Conservation (phyloP, 1,140 invertebrate species). For the Trachymyrmex septentrionalis region DNA sequence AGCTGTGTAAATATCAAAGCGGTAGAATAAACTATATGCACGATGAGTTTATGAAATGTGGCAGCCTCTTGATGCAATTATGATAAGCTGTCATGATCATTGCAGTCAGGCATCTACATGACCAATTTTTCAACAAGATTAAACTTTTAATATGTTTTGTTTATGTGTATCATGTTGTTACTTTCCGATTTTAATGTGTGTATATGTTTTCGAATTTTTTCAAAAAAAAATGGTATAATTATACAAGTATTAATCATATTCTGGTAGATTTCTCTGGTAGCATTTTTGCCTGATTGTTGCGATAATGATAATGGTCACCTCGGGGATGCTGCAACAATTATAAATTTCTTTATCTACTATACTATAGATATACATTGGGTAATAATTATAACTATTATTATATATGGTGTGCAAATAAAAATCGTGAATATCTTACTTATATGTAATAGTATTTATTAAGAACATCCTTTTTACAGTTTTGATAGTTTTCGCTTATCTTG, state of each 20-base stretch:
- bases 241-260: background rate
- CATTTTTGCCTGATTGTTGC: background rate
- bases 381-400: slow-evolving; percentile 37
- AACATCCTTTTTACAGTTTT: background rate
- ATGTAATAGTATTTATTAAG: slow-evolving; percentile 49
- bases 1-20: slow-evolving; percentile 60
- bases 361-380: slow-evolving; percentile 22
- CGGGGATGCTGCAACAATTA: background rate
- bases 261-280: background rate
- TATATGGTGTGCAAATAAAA: slow-evolving; percentile 37
- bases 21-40: slow-evolving; percentile 2
- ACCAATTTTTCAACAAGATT: background rate
- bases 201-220: background rate
- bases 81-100: background rate
- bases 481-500: slow-evolving; percentile 9
- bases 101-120: background rate
- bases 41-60: background rate
- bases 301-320: background rate
- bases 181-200: background rate
- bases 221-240: background rate
- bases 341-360: slow-evolving; percentile 8
- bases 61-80: slow-evolving; percentile 9
- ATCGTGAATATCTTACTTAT: slow-evolving; percentile 42
- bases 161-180: background rate
- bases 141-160: background rate